Base-by-base conservation (phyloP, 2,797 vertebrate species). In the Pitangus sulphuratus region DNA sequence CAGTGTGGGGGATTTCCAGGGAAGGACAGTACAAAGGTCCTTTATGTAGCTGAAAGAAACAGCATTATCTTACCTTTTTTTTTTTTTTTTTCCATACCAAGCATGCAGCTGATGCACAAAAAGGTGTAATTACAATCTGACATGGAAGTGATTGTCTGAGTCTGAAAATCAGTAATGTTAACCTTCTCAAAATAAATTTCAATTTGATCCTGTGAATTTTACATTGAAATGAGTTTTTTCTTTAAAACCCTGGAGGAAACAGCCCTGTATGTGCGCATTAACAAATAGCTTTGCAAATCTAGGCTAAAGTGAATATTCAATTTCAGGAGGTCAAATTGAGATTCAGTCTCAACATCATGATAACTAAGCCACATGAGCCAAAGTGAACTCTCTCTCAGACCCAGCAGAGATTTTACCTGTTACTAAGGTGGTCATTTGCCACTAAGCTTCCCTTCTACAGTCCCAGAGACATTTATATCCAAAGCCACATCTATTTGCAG, bases 301-400 rank as follows among this genome's bases (percentile, higher is more conserved):
- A 98, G 97, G 97, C 97, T 98, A 97, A 98, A 99, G 98, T 98
- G 98, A 99, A 98, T 97, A 98, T 98, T 99, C 98, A 98, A 98
- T 99, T 99, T 98, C 98, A 96, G 97, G 95, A 98, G 98, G 98
- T 98, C 98, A 98, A 98, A 98, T 98, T 98, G 98, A 98, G 97
- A 99, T 98, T 97, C 97, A 97, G 97, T 98, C 97, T 97, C 95
- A 60, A 79, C 93, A 93, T 37, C 62, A 91, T 3, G 10, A 88
- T 96, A 83, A 96, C 94, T 50, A 82, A 96, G 85, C 50, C 65
- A 75, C 74, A 81, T 56, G 92, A 92, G 87, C 51, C 58, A 3
- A 31, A 87, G 88, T 45, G 93, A 93, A 94, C 87, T 92, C 89
- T 76, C 72, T 62, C 42, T 42, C 72, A 60, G 61, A 77, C 15